A percentile compares a stretch with the other conserved stretches of the same genome.
phyloP scores from a whole-genome alignment of 2,888 invertebrate genomes.

The Pecten maximus region DNA sequence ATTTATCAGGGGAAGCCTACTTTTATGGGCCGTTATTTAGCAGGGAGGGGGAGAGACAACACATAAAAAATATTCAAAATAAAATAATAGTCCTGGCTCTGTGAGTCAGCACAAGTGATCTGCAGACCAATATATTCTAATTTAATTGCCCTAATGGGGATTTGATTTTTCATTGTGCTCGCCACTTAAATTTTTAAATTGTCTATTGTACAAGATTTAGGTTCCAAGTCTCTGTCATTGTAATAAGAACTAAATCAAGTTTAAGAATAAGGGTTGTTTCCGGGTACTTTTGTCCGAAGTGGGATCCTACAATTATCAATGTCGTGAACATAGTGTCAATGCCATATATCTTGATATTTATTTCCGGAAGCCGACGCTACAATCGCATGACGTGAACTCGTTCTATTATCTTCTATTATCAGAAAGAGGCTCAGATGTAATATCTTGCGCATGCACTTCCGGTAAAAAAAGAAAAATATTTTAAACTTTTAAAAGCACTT shows the following conservation, averaged over 20 bases:
- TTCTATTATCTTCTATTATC: background rate
- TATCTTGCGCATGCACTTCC: background rate
- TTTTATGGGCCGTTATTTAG: background rate
- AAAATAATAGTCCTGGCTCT: background rate
- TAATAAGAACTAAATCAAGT: background rate
- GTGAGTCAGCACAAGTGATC: background rate
- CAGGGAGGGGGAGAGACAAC: background rate
- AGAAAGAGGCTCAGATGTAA: background rate
- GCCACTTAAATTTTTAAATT: background rate
- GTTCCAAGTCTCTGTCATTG: background rate
- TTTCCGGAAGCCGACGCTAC: background rate
- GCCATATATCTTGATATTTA: conserved; percentile 22
- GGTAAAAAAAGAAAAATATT: background rate
- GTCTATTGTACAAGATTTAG: background rate
- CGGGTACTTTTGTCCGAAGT: background rate
- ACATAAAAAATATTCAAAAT: background rate
- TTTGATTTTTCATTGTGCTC: background rate
- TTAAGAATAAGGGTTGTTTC: background rate
- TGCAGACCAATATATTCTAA: background rate
- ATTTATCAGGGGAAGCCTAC: conserved; percentile 1
- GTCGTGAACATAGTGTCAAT: background rate
- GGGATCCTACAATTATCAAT: background rate
- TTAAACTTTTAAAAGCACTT: too few relatives aligned
- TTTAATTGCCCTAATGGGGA: background rate
- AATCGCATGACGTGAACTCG: conserved; percentile 13